Percentiles rank a stretch among this genome's conserved stretches.
Conservation (phyloP, 2,113 vertebrate species). For the Nymphicus hollandicus region DNA sequence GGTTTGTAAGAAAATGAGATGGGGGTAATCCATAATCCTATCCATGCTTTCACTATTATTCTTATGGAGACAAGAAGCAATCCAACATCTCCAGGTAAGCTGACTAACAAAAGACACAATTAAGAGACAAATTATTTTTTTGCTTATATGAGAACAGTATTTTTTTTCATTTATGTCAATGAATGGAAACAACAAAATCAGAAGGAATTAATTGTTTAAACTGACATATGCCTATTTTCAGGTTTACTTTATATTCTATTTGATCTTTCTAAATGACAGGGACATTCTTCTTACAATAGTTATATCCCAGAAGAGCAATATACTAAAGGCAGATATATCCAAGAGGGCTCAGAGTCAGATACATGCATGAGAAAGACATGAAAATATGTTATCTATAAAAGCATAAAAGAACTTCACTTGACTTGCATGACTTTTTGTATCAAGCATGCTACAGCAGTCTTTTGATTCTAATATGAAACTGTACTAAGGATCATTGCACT, state of each 20-base stretch:
- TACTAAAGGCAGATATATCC: background rate
- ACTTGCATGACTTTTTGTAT: slow-evolving; percentile 73
- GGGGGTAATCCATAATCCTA: background rate
- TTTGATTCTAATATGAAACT: slow-evolving; percentile 81
- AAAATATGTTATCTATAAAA: slow-evolving; percentile 62
- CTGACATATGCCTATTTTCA: background rate
- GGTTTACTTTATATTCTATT: background rate
- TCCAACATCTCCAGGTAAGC: background rate
- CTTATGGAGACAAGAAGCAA: background rate
- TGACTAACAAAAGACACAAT: background rate
- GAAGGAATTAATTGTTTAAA: background rate
- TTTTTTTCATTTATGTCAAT: background rate
- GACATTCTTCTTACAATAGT: background rate
- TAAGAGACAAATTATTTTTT: background rate
- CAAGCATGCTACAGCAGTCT: slow-evolving; percentile 75
- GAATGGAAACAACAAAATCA: background rate
- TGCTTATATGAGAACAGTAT: background rate
- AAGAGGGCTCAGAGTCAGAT: slow-evolving; percentile 3
- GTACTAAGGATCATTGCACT: slow-evolving; percentile 85
- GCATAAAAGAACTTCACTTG: slow-evolving; percentile 66
- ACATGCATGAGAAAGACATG: slow-evolving; percentile 21
- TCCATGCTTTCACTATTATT: background rate
- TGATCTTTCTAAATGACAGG: background rate
- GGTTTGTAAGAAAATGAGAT: background rate
- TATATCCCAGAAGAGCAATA: background rate